These are phyloP conservation scores for Arothron firmamentum DNA, from an alignment of 2,113 vertebrate genomes.

Conservation along the genomic window DNA sequence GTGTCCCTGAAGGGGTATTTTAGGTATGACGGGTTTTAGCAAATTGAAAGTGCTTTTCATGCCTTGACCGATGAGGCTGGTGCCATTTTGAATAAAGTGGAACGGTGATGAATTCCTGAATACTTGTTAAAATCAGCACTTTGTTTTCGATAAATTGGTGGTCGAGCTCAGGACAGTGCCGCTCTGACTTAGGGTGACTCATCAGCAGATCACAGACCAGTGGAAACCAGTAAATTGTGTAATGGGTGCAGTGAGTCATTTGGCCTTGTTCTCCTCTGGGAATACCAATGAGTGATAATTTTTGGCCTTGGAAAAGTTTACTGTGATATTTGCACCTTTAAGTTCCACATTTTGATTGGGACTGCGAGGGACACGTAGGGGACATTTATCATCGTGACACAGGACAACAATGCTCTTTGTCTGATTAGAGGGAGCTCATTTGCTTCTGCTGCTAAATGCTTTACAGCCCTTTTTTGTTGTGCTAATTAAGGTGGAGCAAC, in stretches of 20 bases:
- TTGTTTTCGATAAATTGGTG: constrained; percentile 27
- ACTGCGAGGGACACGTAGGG: constrained; percentile 50
- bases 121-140: constrained; percentile 36
- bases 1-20: constrained; percentile 23
- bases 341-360: constrained; percentile 43
- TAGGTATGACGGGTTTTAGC: constrained; percentile 30
- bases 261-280: neutral
- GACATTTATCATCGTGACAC: constrained; percentile 66
- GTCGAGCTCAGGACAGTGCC: constrained; percentile 2
- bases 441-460: constrained; percentile 70
- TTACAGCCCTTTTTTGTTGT: constrained; percentile 59
- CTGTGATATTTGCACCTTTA: constrained; percentile 31
- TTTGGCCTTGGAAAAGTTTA: constrained; percentile 40
- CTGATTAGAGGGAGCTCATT: constrained; percentile 69
- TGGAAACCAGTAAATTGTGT: neutral
- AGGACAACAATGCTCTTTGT: constrained; percentile 64
- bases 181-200: neutral
- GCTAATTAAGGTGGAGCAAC: constrained; percentile 62
- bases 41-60: constrained; percentile 53
- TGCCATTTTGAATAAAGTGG: constrained; percentile 35
- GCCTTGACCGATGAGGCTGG: constrained; percentile 43
- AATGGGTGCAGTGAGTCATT: neutral
- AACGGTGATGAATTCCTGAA: constrained; percentile 50
- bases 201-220: neutral
- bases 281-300: neutral